Percentiles rank a stretch among this genome's conserved stretches.
These are phyloP conservation scores for Campylorhamphus procurvoides DNA, from an alignment of 2,113 vertebrate genomes.

Conservation along the genomic window DNA sequence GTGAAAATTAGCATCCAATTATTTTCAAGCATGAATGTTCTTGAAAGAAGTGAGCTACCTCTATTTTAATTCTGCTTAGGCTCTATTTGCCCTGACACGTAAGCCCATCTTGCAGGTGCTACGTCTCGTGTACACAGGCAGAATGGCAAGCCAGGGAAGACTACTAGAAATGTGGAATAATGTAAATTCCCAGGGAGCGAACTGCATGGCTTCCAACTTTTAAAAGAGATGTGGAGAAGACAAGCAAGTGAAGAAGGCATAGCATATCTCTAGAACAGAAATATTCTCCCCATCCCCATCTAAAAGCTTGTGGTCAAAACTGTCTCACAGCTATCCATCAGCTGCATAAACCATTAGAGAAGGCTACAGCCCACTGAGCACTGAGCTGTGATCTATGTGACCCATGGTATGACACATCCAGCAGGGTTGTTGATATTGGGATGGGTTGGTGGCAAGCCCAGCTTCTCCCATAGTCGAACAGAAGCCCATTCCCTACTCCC, in stretches of 20 bases:
- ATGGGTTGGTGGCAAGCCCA: background rate
- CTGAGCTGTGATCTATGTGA: background rate
- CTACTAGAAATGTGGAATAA: slow-evolving; percentile 40
- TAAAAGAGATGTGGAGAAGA: background rate
- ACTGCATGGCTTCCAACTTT: slow-evolving; percentile 25
- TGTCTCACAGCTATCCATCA: background rate
- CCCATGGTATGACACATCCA: background rate
- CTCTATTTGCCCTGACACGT: background rate
- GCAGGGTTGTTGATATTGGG: background rate
- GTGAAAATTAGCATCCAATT: slow-evolving; percentile 49
- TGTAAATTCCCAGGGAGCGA: background rate
- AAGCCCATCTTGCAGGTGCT: background rate
- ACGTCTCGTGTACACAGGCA: background rate
- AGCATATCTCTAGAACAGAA: background rate
- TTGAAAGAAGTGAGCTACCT: background rate
- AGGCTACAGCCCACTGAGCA: background rate
- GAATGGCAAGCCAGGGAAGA: slow-evolving; percentile 42
- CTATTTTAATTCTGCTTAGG: slow-evolving; percentile 42
- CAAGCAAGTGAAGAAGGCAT: background rate
- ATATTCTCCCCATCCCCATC: background rate
- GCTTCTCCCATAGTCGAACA: background rate
- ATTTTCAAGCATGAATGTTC: background rate
- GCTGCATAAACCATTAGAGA: background rate
- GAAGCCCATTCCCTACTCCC: background rate
- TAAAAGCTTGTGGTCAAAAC: background rate